A percentile compares a stretch with the other conserved stretches of the same genome.
Conservation (phyloP, 1,140 invertebrate species). For the Drosophila orena region DNA sequence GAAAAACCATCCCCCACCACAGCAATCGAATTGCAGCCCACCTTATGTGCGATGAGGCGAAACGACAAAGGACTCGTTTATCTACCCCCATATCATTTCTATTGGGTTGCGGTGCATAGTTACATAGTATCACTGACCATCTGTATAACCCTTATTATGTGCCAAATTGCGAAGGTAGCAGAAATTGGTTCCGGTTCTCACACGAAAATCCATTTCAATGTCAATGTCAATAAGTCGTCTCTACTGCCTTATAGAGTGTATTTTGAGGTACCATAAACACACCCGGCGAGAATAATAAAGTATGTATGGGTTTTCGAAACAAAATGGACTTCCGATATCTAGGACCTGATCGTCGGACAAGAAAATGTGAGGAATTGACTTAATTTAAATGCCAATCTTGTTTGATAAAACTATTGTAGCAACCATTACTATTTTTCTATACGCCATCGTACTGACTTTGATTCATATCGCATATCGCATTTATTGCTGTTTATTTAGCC, state of each 20-base stretch:
- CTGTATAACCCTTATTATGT: slow-evolving; percentile 27
- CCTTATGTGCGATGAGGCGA: slow-evolving; percentile 13
- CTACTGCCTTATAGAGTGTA: slow-evolving; percentile 13
- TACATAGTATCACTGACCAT: background rate
- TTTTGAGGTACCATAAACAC: background rate
- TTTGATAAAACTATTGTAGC: too few relatives aligned
- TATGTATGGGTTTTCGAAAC: too few relatives aligned
- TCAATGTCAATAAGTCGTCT: slow-evolving; percentile 57
- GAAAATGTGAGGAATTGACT: too few relatives aligned
- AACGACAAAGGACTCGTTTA: slow-evolving; percentile 13
- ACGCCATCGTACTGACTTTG: background rate
- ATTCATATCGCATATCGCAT: slow-evolving; percentile 39
- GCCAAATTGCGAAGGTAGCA: slow-evolving; percentile 6
- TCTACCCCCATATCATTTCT: slow-evolving; percentile 9
- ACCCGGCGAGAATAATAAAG: background rate
- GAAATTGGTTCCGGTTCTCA: slow-evolving; percentile 23
- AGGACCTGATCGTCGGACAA: too few relatives aligned
- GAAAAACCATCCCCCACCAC: background rate
- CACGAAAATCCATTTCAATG: slow-evolving; percentile 64
- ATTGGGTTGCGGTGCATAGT: background rate
- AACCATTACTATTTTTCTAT: background rate
- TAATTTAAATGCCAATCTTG: too few relatives aligned
- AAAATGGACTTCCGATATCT: too few relatives aligned
- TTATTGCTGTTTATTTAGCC: slow-evolving; percentile 31
- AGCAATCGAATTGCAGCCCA: background rate